Evolutionary conservation across 2,888 invertebrate species (phyloP).

Genomic region (Ceramica pisi): DNA sequence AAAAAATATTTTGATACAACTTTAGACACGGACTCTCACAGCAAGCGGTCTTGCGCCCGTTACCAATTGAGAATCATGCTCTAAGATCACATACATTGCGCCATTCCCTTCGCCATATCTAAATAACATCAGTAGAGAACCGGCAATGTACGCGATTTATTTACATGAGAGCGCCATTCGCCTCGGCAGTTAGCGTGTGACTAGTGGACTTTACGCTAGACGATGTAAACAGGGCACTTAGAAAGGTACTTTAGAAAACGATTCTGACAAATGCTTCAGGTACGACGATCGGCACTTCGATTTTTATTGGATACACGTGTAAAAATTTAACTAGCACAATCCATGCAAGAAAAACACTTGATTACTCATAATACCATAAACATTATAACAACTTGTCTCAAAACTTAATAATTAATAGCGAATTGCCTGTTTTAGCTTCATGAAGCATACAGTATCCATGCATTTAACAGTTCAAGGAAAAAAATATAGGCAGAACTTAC

Average conservation of each 20-base stretch:
- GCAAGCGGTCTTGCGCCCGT: slow-evolving; percentile 45
- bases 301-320: slow-evolving; percentile 37
- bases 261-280: slow-evolving; percentile 27
- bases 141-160: slow-evolving; percentile 37
- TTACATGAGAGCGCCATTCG: slow-evolving; percentile 48
- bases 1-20: slow-evolving; percentile 50
- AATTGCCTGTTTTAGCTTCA: neutral
- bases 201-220: slow-evolving; percentile 51
- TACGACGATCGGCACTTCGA: slow-evolving; percentile 7
- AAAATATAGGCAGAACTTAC: neutral
- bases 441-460: neutral
- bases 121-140: slow-evolving; percentile 20
- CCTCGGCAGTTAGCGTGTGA: slow-evolving; percentile 46
- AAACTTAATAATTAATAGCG: neutral
- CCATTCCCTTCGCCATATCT: slow-evolving; percentile 24
- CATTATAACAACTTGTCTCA: neutral
- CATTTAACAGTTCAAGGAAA: neutral
- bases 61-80: slow-evolving; percentile 37
- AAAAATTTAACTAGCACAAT: slow-evolving; percentile 13
- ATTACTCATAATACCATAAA: slow-evolving; percentile 7
- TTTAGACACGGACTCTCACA: slow-evolving; percentile 51
- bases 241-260: slow-evolving; percentile 25
- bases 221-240: slow-evolving; percentile 50
- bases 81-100: slow-evolving; percentile 38
- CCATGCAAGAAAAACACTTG: slow-evolving; percentile 26